phyloP scores from a whole-genome alignment of 2,888 invertebrate genomes.

The Chydorus sphaericus region DNA sequence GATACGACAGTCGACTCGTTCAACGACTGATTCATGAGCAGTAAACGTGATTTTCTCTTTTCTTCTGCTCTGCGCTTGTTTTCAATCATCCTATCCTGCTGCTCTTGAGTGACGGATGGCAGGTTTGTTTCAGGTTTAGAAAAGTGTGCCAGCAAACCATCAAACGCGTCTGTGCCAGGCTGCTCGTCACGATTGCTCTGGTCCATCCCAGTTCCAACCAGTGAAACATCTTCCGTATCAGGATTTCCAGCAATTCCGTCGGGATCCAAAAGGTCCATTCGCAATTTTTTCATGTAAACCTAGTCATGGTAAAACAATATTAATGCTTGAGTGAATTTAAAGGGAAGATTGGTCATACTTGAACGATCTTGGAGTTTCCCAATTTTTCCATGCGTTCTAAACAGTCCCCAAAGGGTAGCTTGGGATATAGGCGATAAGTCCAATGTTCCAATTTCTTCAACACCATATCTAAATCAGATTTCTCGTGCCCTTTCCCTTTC shows the following conservation, averaged over 20 bases:
- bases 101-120: slow-evolving; percentile 39
- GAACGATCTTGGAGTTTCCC: slow-evolving; percentile 63
- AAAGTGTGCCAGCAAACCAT: slow-evolving; percentile 20
- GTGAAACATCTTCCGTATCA: slow-evolving; percentile 21
- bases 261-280: slow-evolving; percentile 37
- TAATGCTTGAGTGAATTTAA: neutral
- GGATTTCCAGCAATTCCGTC: slow-evolving; percentile 31
- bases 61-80: slow-evolving; percentile 51
- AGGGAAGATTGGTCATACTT: slow-evolving; percentile 35
- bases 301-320: slow-evolving; percentile 25
- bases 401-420: slow-evolving; percentile 73
- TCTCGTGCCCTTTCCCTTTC: slow-evolving; percentile 67
- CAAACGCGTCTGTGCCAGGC: slow-evolving; percentile 26
- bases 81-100: slow-evolving; percentile 48
- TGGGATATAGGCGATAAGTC: slow-evolving; percentile 83
- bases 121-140: neutral
- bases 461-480: slow-evolving; percentile 60
- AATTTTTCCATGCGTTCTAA: slow-evolving; percentile 62
- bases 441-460: slow-evolving; percentile 79
- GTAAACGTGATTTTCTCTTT: slow-evolving; percentile 19
- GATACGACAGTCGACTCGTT: too few species aligned
- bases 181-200: too few species aligned
- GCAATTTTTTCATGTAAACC: slow-evolving; percentile 38
- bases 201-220: neutral
- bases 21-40: too few species aligned